Evolutionary conservation across 2,797 vertebrate species (phyloP).

Genomic region (Acipenser ruthenus): DNA sequence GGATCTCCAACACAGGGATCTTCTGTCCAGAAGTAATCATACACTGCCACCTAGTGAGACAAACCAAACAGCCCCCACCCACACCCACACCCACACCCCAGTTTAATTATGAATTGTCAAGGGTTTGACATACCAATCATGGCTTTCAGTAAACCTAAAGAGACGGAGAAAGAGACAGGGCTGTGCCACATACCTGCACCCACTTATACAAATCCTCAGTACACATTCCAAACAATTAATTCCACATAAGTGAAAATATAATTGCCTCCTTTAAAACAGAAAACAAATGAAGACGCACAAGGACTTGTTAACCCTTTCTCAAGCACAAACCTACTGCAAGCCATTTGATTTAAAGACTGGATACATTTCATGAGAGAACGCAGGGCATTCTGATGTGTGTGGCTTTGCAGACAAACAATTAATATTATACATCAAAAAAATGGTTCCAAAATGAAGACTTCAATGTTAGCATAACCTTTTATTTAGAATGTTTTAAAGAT

Average conservation of each 20-base stretch:
- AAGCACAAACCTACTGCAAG: too few species aligned
- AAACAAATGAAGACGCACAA: too few species aligned
- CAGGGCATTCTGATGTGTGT: too few species aligned
- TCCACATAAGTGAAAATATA: conserved; percentile 60
- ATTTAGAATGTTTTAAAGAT: too few species aligned
- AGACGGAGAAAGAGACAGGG: conserved; percentile 14
- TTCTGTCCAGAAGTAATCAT: conserved; percentile 76
- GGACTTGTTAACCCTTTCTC: too few species aligned
- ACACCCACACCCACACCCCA: background rate
- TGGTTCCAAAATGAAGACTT: too few species aligned
- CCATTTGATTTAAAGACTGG: too few species aligned
- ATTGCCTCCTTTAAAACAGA: conserved; percentile 24
- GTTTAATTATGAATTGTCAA: conserved; percentile 57
- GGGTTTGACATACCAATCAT: conserved; percentile 44
- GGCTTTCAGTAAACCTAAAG: conserved; percentile 33
- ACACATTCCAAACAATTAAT: conserved; percentile 53
- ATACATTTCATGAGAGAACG: too few species aligned
- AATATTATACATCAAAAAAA: too few species aligned
- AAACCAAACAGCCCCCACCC: conserved; percentile 24
- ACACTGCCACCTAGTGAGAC: conserved; percentile 79
- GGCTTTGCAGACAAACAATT: too few species aligned
- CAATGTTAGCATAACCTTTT: too few species aligned
- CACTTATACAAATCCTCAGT: conserved; percentile 47
- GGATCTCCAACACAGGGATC: conserved; percentile 35
- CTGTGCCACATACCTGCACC: conserved; percentile 39